Evolutionary conservation across 2,888 invertebrate genomes (phyloP), one percentile per base, ranked within the genome.

Genomic region (Crocallis elinguaria): DNA sequence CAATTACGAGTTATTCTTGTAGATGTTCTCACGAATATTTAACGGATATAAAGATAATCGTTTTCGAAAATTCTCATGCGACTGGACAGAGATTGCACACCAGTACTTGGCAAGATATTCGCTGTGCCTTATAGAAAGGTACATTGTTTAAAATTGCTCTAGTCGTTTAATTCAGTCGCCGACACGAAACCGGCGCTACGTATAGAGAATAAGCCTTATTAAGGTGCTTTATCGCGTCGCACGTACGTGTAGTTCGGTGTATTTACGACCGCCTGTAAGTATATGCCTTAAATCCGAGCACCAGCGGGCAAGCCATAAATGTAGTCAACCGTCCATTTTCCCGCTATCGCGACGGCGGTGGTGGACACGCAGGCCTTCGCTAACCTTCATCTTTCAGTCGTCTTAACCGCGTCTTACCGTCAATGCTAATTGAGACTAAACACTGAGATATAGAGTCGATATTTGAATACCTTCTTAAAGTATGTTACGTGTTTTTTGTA

Each of bases 321-420:
- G 88, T 90, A 87, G 87, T 86, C 88, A 89, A 88, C 87, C 90
- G 86, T 88, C 83, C 88, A 88, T 91, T 90, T 90, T 86, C 85
- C 83, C 78, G 79, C 86, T 88, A 88, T 89, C 88, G 83, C 79
- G 74, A 77, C 83, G 83, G 82, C 82, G 79, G 73, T 82, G 68
- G 73, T 73, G 73, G 75, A 86, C 90, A 90, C 88, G 90, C 85
- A 89, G 82, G 64, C 76, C 79, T 72, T 66, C 67, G 60, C 59
- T 59, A 64, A 35, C 46, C 49, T 32, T 17, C 14, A 27, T 58
- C 29, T 48, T 11, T 27, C 41, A 65, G 72, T 62, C 17, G 64
- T 14, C 60, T 11, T 69, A 82, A 73, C 54, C 0, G 37, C 50
- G 19, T 16, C 0, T 1, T 2, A 1, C 4, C 1, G 0, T 25